phyloP scores from a whole-genome alignment of 2,888 invertebrate genomes.

The Drosophila birchii region DNA sequence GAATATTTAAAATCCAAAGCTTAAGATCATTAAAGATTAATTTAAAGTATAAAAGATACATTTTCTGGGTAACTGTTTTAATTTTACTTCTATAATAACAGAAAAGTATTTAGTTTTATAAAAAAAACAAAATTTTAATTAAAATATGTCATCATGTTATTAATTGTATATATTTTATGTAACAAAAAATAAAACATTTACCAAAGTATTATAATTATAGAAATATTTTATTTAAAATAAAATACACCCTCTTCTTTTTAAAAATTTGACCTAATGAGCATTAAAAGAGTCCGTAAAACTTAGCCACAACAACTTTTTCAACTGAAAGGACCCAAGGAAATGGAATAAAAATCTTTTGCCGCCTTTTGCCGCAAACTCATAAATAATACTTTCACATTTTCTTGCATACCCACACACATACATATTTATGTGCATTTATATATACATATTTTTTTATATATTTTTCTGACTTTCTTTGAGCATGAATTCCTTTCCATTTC shows the following conservation, averaged over 20 bases:
- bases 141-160: no score
- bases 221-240: background rate
- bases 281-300: slow-evolving; percentile 6
- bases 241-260: background rate
- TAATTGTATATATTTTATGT: no score
- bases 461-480: slow-evolving; percentile 28
- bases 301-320: background rate
- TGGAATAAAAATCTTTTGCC: slow-evolving; percentile 16
- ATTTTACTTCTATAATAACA: no score
- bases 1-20: background rate
- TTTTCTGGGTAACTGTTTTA: no score
- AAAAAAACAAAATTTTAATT: no score
- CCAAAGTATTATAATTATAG: no score
- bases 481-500: slow-evolving; percentile 32
- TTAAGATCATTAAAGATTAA: slow-evolving; percentile 18
- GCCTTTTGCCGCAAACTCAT: slow-evolving; percentile 55
- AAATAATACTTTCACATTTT: slow-evolving; percentile 64
- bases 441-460: slow-evolving; percentile 17
- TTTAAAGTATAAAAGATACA: background rate
- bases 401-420: background rate
- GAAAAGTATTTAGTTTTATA: no score
- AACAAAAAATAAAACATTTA: no score
- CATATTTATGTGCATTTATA: slow-evolving; percentile 7
- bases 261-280: background rate
- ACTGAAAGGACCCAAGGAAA: slow-evolving; percentile 2